Evolutionary conservation across 2,113 vertebrate genomes (phyloP), one percentile per base, ranked within the genome.

Genomic region (Scolopax mira): DNA sequence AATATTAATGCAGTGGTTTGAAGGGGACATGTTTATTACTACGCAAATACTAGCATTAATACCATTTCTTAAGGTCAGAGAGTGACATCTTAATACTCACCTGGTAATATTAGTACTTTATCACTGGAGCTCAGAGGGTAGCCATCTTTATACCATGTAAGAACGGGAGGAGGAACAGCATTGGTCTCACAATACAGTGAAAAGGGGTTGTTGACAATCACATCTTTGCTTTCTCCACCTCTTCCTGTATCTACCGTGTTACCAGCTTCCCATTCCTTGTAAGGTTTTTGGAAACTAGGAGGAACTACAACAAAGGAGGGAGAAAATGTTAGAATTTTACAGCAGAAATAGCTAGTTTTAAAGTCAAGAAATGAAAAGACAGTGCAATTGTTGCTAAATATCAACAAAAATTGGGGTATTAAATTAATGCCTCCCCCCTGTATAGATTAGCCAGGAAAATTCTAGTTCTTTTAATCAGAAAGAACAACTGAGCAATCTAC

Each of bases 131-230:
- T 98, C 90, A 99, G 88, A 28, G 96, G 96, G 3, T 78, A 96
- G 22, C 98, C 98, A 52, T 99, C 99, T 96, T 99, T 99, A 96
- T 99, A 99, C 99, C 99, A 99, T 0, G 98, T 99, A 49, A 99
- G 98, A 4, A 98, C 98, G 0, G 99, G 99, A 39, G 99, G 99
- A 7, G 99, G 99, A 10, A 99, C 98, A 22, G 99, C 99, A 0
- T 98, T 99, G 79, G 99, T 99, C 94, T 99, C 99, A 78, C 99
- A 99, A 88, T 99, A 98, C 58, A 99, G 97, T 23, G 98, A 99
- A 52, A 99, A 90, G 24, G 99, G 99, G 67, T 99, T 99, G 96
- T 99, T 99, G 54, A 99, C 94, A 80, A 99, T 98, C 72, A 99
- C 99, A 44, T 99, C 99, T 94, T 98, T 99, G 52, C 95, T 95